Percentiles rank a stretch among this genome's conserved stretches.
These are phyloP conservation scores for Pristiophorus japonicus DNA, from an alignment of 2,113 vertebrate species.

Conservation along the genomic window DNA sequence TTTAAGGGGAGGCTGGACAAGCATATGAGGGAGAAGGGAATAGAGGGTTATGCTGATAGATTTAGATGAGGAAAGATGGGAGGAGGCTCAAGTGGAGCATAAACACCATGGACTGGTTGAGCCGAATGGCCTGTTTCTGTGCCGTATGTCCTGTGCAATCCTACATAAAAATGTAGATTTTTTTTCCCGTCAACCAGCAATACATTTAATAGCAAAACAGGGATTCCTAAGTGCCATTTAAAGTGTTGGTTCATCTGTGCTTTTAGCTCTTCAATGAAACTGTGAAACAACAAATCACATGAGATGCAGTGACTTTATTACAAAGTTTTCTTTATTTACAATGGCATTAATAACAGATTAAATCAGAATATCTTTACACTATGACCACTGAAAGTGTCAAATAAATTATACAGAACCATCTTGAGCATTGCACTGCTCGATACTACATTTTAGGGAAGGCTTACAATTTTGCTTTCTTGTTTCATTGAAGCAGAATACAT, in stretches of 20 bases:
- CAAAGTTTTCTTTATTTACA: constrained; percentile 19
- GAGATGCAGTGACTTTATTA: not conserved
- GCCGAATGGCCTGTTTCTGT: no score
- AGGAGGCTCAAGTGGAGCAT: no score
- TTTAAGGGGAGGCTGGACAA: no score
- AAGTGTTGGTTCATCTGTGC: not conserved
- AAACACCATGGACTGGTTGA: no score
- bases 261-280: not conserved
- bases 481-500: not conserved
- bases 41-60: no score
- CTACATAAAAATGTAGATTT: not conserved
- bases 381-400: not conserved
- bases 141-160: no score
- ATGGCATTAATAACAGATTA: not conserved
- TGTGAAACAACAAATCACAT: not conserved
- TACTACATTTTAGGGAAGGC: not conserved
- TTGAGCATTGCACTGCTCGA: not conserved
- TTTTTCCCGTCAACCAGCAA: not conserved
- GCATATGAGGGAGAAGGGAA: no score
- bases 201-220: not conserved
- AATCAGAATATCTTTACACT: not conserved
- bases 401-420: constrained; percentile 26
- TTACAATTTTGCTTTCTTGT: not conserved
- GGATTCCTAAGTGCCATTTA: not conserved
- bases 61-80: no score